Percentiles rank a stretch among this genome's conserved stretches.
phyloP scores from a whole-genome alignment of 1,140 invertebrate genomes.

The Pseudomyrmex cubaensis region DNA sequence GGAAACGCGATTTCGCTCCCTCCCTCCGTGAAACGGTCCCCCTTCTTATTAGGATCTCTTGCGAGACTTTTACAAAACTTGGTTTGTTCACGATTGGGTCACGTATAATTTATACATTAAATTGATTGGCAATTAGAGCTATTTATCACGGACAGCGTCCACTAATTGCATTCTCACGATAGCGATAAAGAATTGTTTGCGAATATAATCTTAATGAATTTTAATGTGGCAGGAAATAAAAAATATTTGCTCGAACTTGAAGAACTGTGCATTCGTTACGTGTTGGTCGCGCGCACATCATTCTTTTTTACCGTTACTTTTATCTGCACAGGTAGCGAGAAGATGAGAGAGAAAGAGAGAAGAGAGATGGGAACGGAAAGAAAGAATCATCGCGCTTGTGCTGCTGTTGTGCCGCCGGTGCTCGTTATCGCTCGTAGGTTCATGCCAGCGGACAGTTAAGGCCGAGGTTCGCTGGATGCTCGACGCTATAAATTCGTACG shows the following conservation, averaged over 20 bases:
- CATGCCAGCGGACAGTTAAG: constrained; percentile 84
- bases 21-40: constrained; percentile 4
- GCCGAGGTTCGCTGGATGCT: constrained; percentile 74
- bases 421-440: constrained; percentile 82
- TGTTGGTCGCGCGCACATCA: constrained; percentile 50
- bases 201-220: too few relatives aligned
- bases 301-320: constrained; percentile 71
- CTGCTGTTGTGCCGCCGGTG: constrained; percentile 62
- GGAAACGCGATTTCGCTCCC: constrained; percentile 59
- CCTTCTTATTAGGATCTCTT: constrained; percentile 17
- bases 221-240: too few relatives aligned
- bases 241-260: constrained; percentile 23
- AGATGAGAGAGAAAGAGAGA: neutral
- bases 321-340: constrained; percentile 57
- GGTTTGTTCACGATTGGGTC: neutral
- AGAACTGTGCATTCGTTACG: neutral
- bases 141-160: neutral
- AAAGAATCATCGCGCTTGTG: constrained; percentile 60
- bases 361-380: constrained; percentile 32
- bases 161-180: too few relatives aligned
- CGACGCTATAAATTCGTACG: constrained; percentile 82
- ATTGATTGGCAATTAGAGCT: constrained; percentile 27
- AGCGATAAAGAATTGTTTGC: too few relatives aligned
- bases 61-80: neutral
- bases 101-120: neutral